Base-by-base conservation (phyloP, 1,140 invertebrate species). In the Chironomus striatipennis region DNA sequence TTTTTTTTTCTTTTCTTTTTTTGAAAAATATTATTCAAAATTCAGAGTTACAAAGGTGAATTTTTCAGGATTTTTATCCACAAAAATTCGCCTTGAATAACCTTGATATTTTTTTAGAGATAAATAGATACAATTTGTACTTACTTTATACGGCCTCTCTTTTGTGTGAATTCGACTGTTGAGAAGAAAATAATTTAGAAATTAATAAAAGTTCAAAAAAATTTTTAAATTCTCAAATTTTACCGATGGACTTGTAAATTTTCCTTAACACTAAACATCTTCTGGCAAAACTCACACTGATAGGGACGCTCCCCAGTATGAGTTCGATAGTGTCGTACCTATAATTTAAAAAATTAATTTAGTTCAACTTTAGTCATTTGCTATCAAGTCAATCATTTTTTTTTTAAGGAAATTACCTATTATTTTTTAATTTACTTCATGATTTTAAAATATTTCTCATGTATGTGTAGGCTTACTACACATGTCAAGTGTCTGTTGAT, bases 271-370 rank as follows among this genome's bases (percentile, higher is more conserved):
- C 93, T 95, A 80, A 96, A 96, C 76, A 91, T 90, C 80, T 96
- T 96, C 79, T 90, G 91, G 83, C 96, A 97, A 80, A 93, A 96
- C 79, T 97, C 95, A 82, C 95, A 97, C 78, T 93, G 88, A 78
- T 92, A 94, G 0, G 91, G 91, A 74, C 90, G 89, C 79, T 92
- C 91, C 2, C 96, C 94, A 0, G 93, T 96, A 80, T 96, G 94
- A 0, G 93, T 95, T 43, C 94, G 87, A 82, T 96, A 96, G 81
- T 98, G 96, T 7, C 95, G 88, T 0, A 82, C 82, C 81, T 82
- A 34, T 1, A 77, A 67, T 15, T 9, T 73, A 75, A 0, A 57
- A 57, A 57, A 57, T 15, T 15, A 15, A 57, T 9, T 10, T 43
- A 43, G 10, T 43, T 43, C 42, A 47, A 1, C 2, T 47, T 47